Evolutionary conservation across 2,797 vertebrate species (phyloP).

Genomic region (Numenius phaeopus): DNA sequence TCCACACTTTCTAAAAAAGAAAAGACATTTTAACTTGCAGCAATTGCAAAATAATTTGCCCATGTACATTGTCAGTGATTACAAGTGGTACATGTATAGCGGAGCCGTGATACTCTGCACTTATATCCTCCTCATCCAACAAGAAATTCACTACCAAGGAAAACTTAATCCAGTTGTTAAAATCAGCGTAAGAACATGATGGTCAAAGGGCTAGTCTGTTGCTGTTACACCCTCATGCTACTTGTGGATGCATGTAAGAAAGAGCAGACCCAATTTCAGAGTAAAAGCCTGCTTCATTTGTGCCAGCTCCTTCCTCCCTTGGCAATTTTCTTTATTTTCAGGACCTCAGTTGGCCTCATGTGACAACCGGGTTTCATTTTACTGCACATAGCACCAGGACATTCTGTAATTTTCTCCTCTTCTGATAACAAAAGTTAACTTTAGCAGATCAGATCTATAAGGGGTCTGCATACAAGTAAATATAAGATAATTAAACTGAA

Average conservation of each 20-base stretch:
- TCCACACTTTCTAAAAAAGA: not conserved
- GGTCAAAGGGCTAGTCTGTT: not conserved
- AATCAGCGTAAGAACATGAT: not conserved
- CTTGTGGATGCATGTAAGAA: not conserved
- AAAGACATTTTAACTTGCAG: not conserved
- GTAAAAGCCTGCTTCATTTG: not conserved
- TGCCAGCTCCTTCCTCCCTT: not conserved
- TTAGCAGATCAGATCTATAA: not conserved
- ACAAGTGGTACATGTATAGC: not conserved
- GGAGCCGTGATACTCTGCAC: not conserved
- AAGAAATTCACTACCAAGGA: not conserved
- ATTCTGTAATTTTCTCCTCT: constrained; percentile 22
- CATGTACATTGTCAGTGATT: not conserved
- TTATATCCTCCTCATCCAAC: not conserved
- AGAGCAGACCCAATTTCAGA: not conserved
- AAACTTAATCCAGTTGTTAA: not conserved
- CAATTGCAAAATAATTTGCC: not conserved
- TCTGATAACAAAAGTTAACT: constrained; percentile 32
- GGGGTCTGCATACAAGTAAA: not conserved
- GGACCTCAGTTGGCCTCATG: not conserved
- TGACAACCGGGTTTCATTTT: not conserved
- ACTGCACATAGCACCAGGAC: not conserved
- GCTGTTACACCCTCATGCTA: not conserved
- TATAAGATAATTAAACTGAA: not conserved
- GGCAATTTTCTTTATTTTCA: constrained; percentile 35